phyloP scores from a whole-genome alignment of 2,113 vertebrate species.

The Sturnira hondurensis region DNA sequence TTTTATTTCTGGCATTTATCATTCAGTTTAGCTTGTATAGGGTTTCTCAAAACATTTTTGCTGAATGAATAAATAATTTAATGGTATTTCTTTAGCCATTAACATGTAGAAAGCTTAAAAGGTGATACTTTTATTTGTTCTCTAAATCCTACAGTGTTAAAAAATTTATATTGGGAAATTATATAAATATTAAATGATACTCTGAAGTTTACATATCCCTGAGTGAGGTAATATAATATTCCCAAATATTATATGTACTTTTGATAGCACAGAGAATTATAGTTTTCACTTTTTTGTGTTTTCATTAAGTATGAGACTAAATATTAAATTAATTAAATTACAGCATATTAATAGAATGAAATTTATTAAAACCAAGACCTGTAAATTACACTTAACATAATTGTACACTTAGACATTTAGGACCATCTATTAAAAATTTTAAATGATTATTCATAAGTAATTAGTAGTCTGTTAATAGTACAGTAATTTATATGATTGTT shows the following conservation, averaged over 20 bases:
- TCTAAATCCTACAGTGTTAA: background rate
- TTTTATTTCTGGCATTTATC: background rate
- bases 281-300: background rate
- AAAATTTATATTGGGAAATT: background rate
- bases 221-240: background rate
- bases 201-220: background rate
- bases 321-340: constrained; percentile 8
- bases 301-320: background rate
- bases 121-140: background rate
- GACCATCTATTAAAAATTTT: background rate
- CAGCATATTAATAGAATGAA: background rate
- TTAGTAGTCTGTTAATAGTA: background rate
- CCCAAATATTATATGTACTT: background rate
- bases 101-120: background rate
- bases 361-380: background rate
- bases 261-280: background rate
- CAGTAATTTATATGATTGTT: background rate
- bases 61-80: background rate
- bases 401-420: background rate
- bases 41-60: background rate
- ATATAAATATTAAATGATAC: background rate
- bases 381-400: background rate
- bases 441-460: background rate
- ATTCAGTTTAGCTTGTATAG: background rate
- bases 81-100: background rate